A percentile compares a stretch with the other conserved stretches of the same genome.
Conservation (phyloP, 2,113 vertebrate genomes). For the Oxyruncus cristatus region DNA sequence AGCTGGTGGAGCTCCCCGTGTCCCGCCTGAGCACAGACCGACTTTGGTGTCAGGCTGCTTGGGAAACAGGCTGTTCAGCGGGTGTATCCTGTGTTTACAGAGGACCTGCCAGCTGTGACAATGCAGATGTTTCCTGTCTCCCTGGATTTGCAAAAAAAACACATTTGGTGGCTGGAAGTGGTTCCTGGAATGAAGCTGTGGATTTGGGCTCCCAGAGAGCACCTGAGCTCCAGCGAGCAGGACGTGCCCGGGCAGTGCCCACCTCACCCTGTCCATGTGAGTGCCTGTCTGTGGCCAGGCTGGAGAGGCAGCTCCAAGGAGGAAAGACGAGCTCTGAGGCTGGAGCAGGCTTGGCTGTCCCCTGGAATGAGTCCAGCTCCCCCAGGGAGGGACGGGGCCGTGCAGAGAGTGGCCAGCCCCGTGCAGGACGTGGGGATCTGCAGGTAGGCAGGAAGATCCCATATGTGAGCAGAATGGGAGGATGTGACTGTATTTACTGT, state of each 20-base stretch:
- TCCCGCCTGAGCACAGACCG: neutral
- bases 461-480: neutral
- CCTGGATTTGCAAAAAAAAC: neutral
- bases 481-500: neutral
- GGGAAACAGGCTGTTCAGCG: neutral
- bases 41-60: neutral
- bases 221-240: fast-evolving
- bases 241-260: fast-evolving
- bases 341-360: neutral
- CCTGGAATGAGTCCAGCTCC: fast-evolving
- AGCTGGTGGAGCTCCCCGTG: neutral
- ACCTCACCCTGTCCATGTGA: neutral
- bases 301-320: neutral
- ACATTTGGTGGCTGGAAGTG: neutral
- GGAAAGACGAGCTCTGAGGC: neutral
- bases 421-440: neutral
- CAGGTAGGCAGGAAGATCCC: slow-evolving; percentile 2
- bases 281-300: fast-evolving
- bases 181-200: neutral
- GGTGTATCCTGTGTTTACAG: slow-evolving; percentile 1
- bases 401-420: fast-evolving
- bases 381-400: fast-evolving
- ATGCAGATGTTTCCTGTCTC: slow-evolving; percentile 63
- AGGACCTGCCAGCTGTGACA: neutral
- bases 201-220: fast-evolving